phyloP scores from a whole-genome alignment of 2,113 vertebrate species.

The Artemisiospiza belli region DNA sequence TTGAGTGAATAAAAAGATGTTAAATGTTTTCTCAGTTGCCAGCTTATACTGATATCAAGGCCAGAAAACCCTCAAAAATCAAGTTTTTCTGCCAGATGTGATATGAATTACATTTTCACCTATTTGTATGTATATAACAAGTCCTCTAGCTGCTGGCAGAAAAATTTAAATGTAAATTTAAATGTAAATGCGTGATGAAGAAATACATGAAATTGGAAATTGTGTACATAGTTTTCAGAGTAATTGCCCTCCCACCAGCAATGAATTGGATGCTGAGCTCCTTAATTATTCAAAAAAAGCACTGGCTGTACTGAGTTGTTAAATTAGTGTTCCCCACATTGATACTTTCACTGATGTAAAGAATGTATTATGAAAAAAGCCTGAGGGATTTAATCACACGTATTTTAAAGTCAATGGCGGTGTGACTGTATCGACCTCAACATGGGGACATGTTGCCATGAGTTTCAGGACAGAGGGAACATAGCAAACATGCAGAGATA shows the following conservation, averaged over 20 bases:
- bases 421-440: not conserved
- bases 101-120: not conserved
- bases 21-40: not conserved
- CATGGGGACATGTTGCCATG: not conserved
- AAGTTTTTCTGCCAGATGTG: not conserved
- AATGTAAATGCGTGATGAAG: not conserved
- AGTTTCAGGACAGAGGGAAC: not conserved
- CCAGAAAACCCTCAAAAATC: not conserved
- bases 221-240: not conserved
- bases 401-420: not conserved
- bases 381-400: not conserved
- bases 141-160: not conserved
- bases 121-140: not conserved
- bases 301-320: not conserved
- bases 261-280: not conserved
- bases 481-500: accelerated
- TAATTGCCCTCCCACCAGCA: not conserved
- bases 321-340: not conserved
- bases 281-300: not conserved
- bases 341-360: not conserved
- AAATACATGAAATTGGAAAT: not conserved
- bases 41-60: not conserved
- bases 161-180: not conserved
- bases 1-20: not conserved
- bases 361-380: not conserved